These are phyloP conservation scores for Cavia porcellus DNA, from an alignment of 2,113 vertebrate genomes.

Conservation along the genomic window DNA sequence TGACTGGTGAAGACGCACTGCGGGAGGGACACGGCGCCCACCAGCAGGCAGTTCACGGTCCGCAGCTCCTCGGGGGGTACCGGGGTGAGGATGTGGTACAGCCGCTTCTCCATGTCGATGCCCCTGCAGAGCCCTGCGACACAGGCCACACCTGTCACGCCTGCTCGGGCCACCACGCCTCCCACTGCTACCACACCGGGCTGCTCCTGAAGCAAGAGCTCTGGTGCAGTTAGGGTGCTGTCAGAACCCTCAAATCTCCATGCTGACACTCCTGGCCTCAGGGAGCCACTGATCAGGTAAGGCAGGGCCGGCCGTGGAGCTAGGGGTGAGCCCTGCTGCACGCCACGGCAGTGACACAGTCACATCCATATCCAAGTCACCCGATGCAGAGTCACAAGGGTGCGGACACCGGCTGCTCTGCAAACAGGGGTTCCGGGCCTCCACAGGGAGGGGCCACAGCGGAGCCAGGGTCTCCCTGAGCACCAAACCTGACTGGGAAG, in stretches of 20 bases:
- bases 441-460: accelerated
- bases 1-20: constrained; percentile 92
- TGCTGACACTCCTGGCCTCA: neutral
- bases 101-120: constrained; percentile 92
- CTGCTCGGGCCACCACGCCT: accelerated
- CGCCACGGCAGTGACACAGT: accelerated
- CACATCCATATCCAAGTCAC: neutral
- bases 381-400: neutral
- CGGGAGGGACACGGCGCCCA: constrained; percentile 92
- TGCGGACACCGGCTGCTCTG: neutral
- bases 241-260: neutral
- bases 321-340: neutral
- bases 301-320: accelerated
- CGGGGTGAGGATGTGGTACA: constrained; percentile 94
- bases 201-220: neutral
- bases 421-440: neutral
- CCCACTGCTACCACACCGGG: accelerated
- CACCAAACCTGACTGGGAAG: neutral
- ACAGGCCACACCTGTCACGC: neutral
- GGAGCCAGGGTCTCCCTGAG: neutral
- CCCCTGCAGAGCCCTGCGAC: constrained; percentile 94
- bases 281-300: neutral
- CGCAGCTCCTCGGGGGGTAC: constrained; percentile 90
- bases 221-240: too few relatives aligned
- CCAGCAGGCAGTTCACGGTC: constrained; percentile 94